Conservation (phyloP, 2,888 invertebrate genomes). For the Agrotis puta region DNA sequence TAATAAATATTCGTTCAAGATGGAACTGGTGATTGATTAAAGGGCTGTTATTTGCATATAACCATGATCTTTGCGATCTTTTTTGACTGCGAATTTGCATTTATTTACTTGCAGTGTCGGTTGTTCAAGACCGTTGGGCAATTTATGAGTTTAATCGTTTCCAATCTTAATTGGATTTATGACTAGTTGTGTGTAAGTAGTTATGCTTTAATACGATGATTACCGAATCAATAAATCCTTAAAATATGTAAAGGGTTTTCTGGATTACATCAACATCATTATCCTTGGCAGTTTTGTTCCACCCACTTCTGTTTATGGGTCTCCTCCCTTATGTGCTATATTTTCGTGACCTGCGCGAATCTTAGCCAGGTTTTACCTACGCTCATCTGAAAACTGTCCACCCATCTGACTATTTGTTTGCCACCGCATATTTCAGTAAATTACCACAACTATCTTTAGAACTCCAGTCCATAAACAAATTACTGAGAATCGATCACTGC, state of each 20-base stretch:
- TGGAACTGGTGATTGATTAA: slow-evolving; percentile 49
- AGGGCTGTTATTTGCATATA: slow-evolving; percentile 43
- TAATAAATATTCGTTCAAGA: slow-evolving; percentile 43
- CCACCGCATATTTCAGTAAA: not conserved
- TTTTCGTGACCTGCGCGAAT: no score
- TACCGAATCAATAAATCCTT: slow-evolving; percentile 7
- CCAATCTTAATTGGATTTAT: slow-evolving; percentile 26
- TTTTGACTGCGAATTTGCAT: slow-evolving; percentile 42
- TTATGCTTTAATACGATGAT: not conserved
- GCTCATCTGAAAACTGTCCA: no score
- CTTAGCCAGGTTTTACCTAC: no score
- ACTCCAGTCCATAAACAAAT: slow-evolving; percentile 9
- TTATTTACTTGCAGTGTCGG: slow-evolving; percentile 27
- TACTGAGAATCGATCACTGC: slow-evolving; percentile 19
- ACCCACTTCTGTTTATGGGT: no score
- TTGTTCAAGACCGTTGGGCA: slow-evolving; percentile 29
- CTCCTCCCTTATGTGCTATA: no score
- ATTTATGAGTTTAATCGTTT: slow-evolving; percentile 36
- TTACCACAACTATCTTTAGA: not conserved
- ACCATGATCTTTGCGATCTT: slow-evolving; percentile 32
- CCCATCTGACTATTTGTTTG: no score
- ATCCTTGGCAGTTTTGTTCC: no score
- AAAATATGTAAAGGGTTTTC: not conserved
- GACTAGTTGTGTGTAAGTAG: slow-evolving; percentile 9
- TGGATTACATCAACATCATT: no score